phyloP scores from a whole-genome alignment of 2,113 vertebrate species.

The Forbesichthys agassizii region DNA sequence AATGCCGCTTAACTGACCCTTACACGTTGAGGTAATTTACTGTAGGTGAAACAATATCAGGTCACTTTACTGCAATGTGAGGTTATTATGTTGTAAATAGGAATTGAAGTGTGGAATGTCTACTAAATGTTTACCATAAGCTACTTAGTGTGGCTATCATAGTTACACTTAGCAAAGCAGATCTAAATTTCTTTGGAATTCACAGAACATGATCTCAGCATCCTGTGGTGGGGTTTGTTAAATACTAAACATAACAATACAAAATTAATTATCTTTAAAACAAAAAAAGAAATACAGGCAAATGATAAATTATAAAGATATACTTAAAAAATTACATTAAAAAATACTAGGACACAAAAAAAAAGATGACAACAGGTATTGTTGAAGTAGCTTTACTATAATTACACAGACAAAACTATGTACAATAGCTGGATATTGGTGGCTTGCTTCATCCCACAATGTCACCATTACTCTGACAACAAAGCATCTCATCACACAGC shows the following conservation, averaged over 20 bases:
- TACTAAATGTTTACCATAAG: neutral
- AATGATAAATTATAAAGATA: no score
- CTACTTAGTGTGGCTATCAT: no score
- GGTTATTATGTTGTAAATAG: constrained; percentile 1
- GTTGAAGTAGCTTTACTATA: constrained; percentile 75
- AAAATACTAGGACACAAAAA: neutral
- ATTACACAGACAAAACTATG: constrained; percentile 74
- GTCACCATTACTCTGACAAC: constrained; percentile 55
- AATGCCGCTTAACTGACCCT: no score
- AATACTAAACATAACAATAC: no score
- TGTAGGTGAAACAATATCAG: neutral
- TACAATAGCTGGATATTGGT: constrained; percentile 69
- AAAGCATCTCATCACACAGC: constrained; percentile 46
- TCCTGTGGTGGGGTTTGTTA: no score
- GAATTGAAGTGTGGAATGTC: neutral
- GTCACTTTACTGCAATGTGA: neutral
- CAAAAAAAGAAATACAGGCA: no score
- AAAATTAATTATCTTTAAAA: no score
- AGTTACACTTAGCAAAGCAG: no score
- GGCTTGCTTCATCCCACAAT: constrained; percentile 46
- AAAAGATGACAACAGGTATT: constrained; percentile 25
- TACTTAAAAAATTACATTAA: no score
- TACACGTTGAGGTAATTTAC: neutral
- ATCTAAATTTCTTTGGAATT: no score
- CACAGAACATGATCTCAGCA: no score